Percentiles rank a stretch among this genome's conserved stretches.
phyloP scores from a whole-genome alignment of 2,797 vertebrate species.

The Rallus crepitans region DNA sequence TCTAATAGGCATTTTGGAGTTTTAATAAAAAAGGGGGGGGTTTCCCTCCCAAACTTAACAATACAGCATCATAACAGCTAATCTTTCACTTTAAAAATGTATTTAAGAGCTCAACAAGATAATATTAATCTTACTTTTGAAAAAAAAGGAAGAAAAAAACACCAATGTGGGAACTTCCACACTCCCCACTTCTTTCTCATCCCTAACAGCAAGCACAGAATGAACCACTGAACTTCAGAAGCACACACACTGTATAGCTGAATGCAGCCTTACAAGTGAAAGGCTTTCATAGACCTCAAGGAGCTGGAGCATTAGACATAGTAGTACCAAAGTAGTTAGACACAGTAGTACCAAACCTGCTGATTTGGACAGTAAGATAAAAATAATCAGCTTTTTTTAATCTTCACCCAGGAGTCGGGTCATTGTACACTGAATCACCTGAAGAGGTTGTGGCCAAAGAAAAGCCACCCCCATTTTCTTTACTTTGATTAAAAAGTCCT shows the following conservation, averaged over 20 bases:
- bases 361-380: not conserved
- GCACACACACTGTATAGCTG: accelerated
- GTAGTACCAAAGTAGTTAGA: not conserved
- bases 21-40: not conserved
- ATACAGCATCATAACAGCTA: not conserved
- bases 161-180: not conserved
- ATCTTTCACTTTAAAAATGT: not conserved
- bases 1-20: not conserved
- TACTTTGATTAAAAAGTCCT: not conserved
- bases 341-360: not conserved
- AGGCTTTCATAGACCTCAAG: not conserved
- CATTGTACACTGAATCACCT: not conserved
- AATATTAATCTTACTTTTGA: not conserved
- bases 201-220: not conserved
- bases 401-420: not conserved
- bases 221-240: not conserved
- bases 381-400: not conserved
- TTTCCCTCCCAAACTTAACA: not conserved
- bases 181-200: not conserved
- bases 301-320: not conserved
- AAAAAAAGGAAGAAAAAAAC: not conserved
- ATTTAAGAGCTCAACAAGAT: not conserved
- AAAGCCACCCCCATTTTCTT: not conserved
- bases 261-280: not conserved
- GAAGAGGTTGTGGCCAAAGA: not conserved